Conservation (phyloP, 2,113 vertebrate genomes). For the Hippoglossus stenolepis region DNA sequence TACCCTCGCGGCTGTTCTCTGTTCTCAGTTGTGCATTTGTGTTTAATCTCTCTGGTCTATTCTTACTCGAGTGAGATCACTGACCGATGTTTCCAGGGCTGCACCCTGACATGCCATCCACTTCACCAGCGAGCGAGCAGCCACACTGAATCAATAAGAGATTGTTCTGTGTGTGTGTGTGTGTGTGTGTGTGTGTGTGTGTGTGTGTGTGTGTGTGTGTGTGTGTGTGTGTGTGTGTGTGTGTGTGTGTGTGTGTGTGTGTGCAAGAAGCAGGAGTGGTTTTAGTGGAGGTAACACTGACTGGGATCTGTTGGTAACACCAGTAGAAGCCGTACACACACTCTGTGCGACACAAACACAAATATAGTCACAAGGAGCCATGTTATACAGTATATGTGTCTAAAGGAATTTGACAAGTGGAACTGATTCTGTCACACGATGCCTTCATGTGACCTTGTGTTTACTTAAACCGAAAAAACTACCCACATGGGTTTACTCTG, state of each 20-base stretch:
- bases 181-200: neutral
- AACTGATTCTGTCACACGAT: conserved; percentile 16
- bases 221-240: too few species aligned
- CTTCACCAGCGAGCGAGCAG: conserved; percentile 20
- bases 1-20: conserved; percentile 28
- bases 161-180: conserved; percentile 2
- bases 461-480: conserved; percentile 13
- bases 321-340: neutral
- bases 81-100: conserved; percentile 55
- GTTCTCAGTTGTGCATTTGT: conserved; percentile 54
- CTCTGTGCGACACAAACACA: neutral
- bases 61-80: conserved; percentile 60
- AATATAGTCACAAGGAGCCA: neutral
- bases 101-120: conserved; percentile 34
- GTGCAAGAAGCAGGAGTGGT: neutral
- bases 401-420: conserved; percentile 9
- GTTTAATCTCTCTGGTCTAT: conserved; percentile 65
- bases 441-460: conserved; percentile 19
- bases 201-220: neutral
- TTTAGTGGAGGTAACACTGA: conserved; percentile 17
- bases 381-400: neutral
- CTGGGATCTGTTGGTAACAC: conserved; percentile 20
- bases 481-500: conserved; percentile 5
- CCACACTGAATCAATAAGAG: conserved; percentile 55
- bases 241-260: neutral